A percentile compares a stretch with the other conserved stretches of the same genome.
These are phyloP conservation scores for Cephus cinctus DNA, from an alignment of 1,140 invertebrate species.

Conservation along the genomic window DNA sequence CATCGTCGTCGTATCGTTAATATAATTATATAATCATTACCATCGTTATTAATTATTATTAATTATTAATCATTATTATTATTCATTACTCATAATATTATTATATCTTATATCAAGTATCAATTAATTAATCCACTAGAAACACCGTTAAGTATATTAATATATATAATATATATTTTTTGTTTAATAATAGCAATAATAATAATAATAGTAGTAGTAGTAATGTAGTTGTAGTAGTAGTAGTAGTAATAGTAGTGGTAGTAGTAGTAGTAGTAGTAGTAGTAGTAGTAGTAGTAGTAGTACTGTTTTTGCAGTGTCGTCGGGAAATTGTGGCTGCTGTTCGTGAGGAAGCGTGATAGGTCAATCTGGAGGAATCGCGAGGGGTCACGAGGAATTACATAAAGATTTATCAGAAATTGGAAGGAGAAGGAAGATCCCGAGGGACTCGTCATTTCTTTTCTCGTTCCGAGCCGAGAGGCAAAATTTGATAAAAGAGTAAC, in stretches of 20 bases:
- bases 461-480: too few relatives aligned
- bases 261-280: slow-evolving; percentile 27
- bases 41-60: too few relatives aligned
- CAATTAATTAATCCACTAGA: slow-evolving; percentile 50
- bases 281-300: slow-evolving; percentile 19
- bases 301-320: slow-evolving; percentile 26
- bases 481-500: too few relatives aligned
- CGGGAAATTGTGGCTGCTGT: slow-evolving; percentile 21
- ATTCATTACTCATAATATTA: slow-evolving; percentile 34
- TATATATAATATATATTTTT: slow-evolving; percentile 29
- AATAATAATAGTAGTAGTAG: slow-evolving; percentile 23
- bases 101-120: slow-evolving; percentile 45
- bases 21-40: slow-evolving; percentile 30
- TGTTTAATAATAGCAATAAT: slow-evolving; percentile 31
- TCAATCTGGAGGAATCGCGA: too few relatives aligned
- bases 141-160: slow-evolving; percentile 49
- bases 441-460: too few relatives aligned
- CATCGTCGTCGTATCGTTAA: slow-evolving; percentile 36
- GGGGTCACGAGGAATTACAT: too few relatives aligned
- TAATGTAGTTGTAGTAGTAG: slow-evolving; percentile 22
- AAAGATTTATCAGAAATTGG: too few relatives aligned
- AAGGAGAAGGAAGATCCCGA: too few relatives aligned
- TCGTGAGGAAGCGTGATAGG: too few relatives aligned
- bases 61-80: slow-evolving; percentile 38
- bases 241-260: slow-evolving; percentile 24